A percentile compares a stretch with the other conserved stretches of the same genome.
These are phyloP conservation scores for Euura saliciscinereae DNA, from an alignment of 1,140 invertebrate genomes.

Conservation along the genomic window DNA sequence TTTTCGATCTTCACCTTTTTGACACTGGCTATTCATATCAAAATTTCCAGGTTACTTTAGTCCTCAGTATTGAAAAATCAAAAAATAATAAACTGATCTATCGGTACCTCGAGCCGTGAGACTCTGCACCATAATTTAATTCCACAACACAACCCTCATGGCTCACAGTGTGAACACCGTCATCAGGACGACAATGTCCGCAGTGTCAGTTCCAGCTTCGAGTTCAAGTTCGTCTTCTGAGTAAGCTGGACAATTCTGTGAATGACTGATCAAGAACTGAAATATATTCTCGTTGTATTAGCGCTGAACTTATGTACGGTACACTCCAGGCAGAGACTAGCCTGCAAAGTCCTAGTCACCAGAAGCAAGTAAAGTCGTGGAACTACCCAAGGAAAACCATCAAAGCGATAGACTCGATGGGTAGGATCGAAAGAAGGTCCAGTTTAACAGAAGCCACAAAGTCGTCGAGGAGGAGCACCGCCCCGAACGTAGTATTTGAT, in stretches of 20 bases:
- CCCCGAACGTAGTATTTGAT: not conserved
- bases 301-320: not conserved
- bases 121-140: too few relatives aligned
- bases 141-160: not conserved
- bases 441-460: not conserved
- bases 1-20: too few relatives aligned
- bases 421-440: not conserved
- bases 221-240: not conserved
- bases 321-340: not conserved
- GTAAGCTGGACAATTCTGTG: not conserved
- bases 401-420: not conserved
- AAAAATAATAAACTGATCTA: too few relatives aligned
- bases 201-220: not conserved
- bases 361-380: not conserved
- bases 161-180: not conserved
- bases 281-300: not conserved
- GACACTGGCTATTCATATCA: too few relatives aligned
- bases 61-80: too few relatives aligned
- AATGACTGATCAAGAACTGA: not conserved
- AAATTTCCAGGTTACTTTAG: too few relatives aligned
- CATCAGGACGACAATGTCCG: not conserved
- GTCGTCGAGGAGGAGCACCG: not conserved
- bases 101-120: too few relatives aligned
- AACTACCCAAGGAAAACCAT: not conserved
- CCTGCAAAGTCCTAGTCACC: not conserved